A percentile compares a stretch with the other conserved stretches of the same genome.
phyloP scores from a whole-genome alignment of 2,888 invertebrate species.

The Xanthorhoe spadicearia region DNA sequence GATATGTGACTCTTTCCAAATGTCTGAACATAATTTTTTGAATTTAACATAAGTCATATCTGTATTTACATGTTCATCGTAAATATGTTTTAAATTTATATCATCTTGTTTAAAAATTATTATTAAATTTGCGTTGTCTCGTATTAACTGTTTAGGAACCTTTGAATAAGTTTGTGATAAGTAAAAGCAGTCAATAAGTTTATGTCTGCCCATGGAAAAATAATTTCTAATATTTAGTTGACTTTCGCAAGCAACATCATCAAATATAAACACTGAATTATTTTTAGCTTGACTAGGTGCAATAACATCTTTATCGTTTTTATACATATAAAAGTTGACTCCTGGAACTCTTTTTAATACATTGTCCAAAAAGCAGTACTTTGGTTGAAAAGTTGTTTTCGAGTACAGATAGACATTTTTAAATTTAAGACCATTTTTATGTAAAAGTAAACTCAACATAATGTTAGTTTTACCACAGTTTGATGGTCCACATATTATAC shows the following conservation, averaged over 20 bases:
- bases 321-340: constrained; percentile 7
- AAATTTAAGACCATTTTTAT: constrained; percentile 30
- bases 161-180: constrained; percentile 49
- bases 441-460: constrained; percentile 35
- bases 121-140: constrained; percentile 34
- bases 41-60: constrained; percentile 46
- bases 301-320: constrained; percentile 19
- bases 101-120: constrained; percentile 51
- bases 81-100: constrained; percentile 49
- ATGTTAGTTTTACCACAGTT: constrained; percentile 46
- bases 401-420: constrained; percentile 36
- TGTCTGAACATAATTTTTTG: constrained; percentile 17
- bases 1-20: constrained; percentile 15
- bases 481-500: constrained; percentile 40
- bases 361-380: constrained; percentile 21
- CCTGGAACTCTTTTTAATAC: constrained; percentile 16
- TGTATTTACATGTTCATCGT: constrained; percentile 47
- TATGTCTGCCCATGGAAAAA: constrained; percentile 36
- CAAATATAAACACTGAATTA: constrained; percentile 39
- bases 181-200: constrained; percentile 42
- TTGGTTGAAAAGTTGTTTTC: constrained; percentile 31
- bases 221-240: constrained; percentile 29
- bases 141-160: constrained; percentile 48
- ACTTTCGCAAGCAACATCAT: constrained; percentile 39
- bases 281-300: constrained; percentile 33